Percentiles rank a stretch among this genome's conserved stretches.
phyloP scores from a whole-genome alignment of 1,140 invertebrate genomes.

The Apocrypta bakeri region DNA sequence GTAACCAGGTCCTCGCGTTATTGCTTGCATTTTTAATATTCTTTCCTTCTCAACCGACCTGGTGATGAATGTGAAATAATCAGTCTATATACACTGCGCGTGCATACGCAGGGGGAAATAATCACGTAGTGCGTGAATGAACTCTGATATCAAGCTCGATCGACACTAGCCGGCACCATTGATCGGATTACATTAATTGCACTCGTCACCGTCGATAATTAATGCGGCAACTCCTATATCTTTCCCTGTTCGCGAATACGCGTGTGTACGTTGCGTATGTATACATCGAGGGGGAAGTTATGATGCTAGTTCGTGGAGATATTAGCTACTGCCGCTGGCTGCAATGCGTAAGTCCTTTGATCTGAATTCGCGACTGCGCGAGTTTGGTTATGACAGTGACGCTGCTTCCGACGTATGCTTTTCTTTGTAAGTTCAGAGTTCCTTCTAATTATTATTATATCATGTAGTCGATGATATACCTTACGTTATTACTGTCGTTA shows the following conservation, averaged over 20 bases:
- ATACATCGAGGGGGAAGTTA: background rate
- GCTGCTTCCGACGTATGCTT: no score
- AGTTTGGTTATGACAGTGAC: background rate
- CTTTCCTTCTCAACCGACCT: background rate
- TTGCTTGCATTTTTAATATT: constrained; percentile 32
- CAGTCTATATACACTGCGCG: constrained; percentile 23
- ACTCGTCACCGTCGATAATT: constrained; percentile 19
- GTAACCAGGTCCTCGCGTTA: background rate
- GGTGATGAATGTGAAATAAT: constrained; percentile 31
- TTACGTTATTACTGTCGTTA: no score
- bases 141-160: constrained; percentile 45
- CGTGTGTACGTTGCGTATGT: background rate
- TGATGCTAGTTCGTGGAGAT: background rate
- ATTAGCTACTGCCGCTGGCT: background rate
- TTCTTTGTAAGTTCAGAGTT: background rate
- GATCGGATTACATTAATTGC: constrained; percentile 58
- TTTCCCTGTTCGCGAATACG: background rate
- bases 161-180: constrained; percentile 27
- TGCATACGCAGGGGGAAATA: constrained; percentile 24
- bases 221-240: constrained; percentile 3
- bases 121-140: constrained; percentile 50
- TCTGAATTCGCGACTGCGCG: background rate
- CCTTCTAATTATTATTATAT: no score
- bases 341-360: background rate
- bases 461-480: no score